Evolutionary conservation across 2,797 vertebrate genomes (phyloP).

Genomic region (Sebastiscus tertius): DNA sequence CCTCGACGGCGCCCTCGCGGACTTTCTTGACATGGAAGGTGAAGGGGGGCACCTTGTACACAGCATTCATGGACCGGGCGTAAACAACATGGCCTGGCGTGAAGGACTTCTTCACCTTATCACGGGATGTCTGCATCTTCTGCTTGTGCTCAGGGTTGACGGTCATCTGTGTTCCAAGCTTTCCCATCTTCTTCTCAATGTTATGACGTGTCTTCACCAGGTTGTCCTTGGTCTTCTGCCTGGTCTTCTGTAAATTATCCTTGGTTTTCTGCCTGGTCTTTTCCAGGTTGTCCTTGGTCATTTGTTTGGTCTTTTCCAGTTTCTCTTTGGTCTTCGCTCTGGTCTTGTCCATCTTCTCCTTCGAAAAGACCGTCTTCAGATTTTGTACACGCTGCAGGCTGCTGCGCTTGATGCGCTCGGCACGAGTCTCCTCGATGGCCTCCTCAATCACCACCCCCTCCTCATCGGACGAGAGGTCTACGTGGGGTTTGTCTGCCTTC

Average conservation of each 20-base stretch:
- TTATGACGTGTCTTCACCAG: conserved; percentile 96
- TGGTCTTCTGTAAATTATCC: conserved; percentile 83
- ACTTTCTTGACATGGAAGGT: conserved; percentile 98
- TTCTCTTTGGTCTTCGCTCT: conserved; percentile 93
- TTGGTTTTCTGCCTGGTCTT: conserved; percentile 88
- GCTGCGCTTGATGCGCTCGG: conserved; percentile 93
- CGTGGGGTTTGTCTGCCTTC: conserved; percentile 85
- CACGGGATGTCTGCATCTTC: conserved; percentile 93
- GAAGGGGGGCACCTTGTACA: conserved; percentile 98
- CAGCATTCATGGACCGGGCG: conserved; percentile 91
- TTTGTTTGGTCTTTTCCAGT: conserved; percentile 93
- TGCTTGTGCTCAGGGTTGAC: conserved; percentile 93
- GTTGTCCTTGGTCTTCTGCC: conserved; percentile 83
- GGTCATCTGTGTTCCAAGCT: conserved; percentile 91
- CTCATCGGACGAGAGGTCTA: conserved; percentile 95
- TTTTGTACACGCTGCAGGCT: conserved; percentile 94
- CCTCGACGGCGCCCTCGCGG: conserved; percentile 91
- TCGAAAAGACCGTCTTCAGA: conserved; percentile 97
- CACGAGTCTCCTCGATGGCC: conserved; percentile 90
- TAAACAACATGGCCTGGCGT: conserved; percentile 95
- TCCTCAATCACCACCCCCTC: conserved; percentile 94
- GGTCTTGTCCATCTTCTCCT: conserved; percentile 97
- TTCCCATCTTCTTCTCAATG: conserved; percentile 98
- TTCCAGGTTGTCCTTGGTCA: conserved; percentile 95
- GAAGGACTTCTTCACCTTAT: conserved; percentile 96